phyloP scores from a whole-genome alignment of 2,113 vertebrate genomes.

The Anoplopoma fimbria region DNA sequence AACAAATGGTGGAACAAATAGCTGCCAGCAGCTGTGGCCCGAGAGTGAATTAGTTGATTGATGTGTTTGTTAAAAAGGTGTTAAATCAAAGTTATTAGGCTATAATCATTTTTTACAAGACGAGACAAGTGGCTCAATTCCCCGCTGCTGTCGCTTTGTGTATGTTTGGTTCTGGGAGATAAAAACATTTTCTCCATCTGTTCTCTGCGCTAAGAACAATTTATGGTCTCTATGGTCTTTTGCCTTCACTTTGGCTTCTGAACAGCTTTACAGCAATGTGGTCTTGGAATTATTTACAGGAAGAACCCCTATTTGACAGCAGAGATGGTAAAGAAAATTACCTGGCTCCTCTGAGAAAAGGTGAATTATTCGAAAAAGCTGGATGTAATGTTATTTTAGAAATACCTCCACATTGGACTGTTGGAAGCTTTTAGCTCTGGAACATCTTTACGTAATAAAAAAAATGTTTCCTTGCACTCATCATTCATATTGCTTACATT shows the following conservation, averaged over 20 bases:
- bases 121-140: constrained; percentile 20
- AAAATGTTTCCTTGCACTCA: constrained; percentile 20
- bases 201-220: constrained; percentile 27
- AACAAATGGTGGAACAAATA: constrained; percentile 69
- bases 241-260: constrained; percentile 24
- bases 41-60: constrained; percentile 56
- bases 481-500: constrained; percentile 49
- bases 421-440: constrained; percentile 48
- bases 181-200: constrained; percentile 60
- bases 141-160: constrained; percentile 20
- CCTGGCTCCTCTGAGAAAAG: constrained; percentile 17
- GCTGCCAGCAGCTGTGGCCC: constrained; percentile 46
- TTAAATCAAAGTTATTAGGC: constrained; percentile 76
- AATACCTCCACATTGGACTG: constrained; percentile 24
- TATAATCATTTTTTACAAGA: constrained; percentile 75
- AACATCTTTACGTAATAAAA: constrained; percentile 43
- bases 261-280: constrained; percentile 27
- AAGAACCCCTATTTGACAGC: constrained; percentile 7
- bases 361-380: constrained; percentile 11
- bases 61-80: constrained; percentile 75
- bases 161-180: constrained; percentile 49
- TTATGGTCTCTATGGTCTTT: constrained; percentile 40
- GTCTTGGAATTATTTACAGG: constrained; percentile 26
- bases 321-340: constrained; percentile 12
- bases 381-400: constrained; percentile 21